Base-by-base conservation (phyloP, 1,140 invertebrate species). In the Drosophila setifemur region DNA sequence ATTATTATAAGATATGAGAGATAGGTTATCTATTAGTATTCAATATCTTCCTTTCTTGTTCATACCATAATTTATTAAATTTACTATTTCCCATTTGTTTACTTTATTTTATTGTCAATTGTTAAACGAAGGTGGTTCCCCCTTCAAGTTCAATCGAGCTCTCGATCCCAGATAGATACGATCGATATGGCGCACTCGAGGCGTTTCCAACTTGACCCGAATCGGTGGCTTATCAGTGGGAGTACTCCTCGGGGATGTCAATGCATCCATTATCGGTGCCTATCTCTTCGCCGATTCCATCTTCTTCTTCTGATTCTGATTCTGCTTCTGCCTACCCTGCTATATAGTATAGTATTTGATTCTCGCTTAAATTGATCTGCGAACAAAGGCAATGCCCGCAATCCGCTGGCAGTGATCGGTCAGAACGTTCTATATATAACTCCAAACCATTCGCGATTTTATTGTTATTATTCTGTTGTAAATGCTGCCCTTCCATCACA, bases 401-500 rank as follows among this genome's bases (percentile, higher is more conserved):
- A 61, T 49, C 39, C 19, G 21, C 21, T 26, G 0, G 28, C 16
- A 18, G 23, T 21, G 25, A 55, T 52, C 31, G 49, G 25, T 39
- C 14, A 33, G 28, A 37, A 33, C 12, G 4, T 19, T 43, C 16
- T 12, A 4, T 4, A 21, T 2, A n/a, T 16, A 3, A 26, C 16
- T 14, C 8, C 35, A 12, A 40, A n/a, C n/a, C n/a, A n/a, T n/a
- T n/a, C n/a, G n/a, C n/a, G n/a, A n/a, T n/a, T n/a, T n/a, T n/a
- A n/a, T n/a, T n/a, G n/a, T n/a, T n/a, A n/a, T n/a, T n/a, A n/a
- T n/a, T n/a, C n/a, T n/a, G n/a, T n/a, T n/a, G n/a, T n/a, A n/a
- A n/a, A 89, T 89, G 88, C 31, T 89, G 47, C 82, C 88, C 8
- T 88, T 89, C 39, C 81, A 89, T 53, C 58, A 70, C 19, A 66